Percentiles rank a stretch among this genome's conserved stretches.
Evolutionary conservation across 2,888 invertebrate genomes (phyloP).

Genomic region (Drosophila prolongata): DNA sequence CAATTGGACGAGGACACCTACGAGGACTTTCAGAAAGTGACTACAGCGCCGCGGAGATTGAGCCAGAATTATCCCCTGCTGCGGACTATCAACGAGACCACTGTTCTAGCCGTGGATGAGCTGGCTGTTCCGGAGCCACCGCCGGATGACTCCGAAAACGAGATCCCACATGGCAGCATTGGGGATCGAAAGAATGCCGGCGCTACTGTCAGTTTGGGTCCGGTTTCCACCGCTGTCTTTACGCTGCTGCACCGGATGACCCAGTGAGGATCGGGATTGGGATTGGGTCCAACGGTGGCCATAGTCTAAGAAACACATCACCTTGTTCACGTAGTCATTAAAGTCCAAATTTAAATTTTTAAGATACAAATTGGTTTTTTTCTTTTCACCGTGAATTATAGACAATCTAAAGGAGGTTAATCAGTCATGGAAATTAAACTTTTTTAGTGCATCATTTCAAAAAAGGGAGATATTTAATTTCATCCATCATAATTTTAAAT

Average conservation of each 20-base stretch:
- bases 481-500: too few species aligned
- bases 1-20: constrained; percentile 85
- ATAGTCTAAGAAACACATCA: constrained; percentile 26
- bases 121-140: constrained; percentile 82
- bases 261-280: constrained; percentile 24
- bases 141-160: constrained; percentile 82
- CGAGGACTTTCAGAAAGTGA: constrained; percentile 84
- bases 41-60: constrained; percentile 70
- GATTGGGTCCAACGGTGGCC: constrained; percentile 14
- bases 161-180: constrained; percentile 82
- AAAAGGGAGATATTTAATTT: too few species aligned
- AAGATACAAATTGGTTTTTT: neutral
- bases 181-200: constrained; percentile 71
- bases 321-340: constrained; percentile 36
- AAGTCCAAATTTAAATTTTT: constrained; percentile 34
- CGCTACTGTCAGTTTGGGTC: constrained; percentile 44
- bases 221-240: constrained; percentile 31
- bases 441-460: too few species aligned
- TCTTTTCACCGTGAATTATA: too few species aligned
- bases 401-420: too few species aligned
- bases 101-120: constrained; percentile 86
- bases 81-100: constrained; percentile 89
- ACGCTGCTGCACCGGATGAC: constrained; percentile 45
- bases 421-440: too few species aligned
- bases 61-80: constrained; percentile 89